Evolutionary conservation across 2,797 vertebrate genomes (phyloP), one percentile per base, ranked within the genome.

Genomic region (Avahi laniger): DNA sequence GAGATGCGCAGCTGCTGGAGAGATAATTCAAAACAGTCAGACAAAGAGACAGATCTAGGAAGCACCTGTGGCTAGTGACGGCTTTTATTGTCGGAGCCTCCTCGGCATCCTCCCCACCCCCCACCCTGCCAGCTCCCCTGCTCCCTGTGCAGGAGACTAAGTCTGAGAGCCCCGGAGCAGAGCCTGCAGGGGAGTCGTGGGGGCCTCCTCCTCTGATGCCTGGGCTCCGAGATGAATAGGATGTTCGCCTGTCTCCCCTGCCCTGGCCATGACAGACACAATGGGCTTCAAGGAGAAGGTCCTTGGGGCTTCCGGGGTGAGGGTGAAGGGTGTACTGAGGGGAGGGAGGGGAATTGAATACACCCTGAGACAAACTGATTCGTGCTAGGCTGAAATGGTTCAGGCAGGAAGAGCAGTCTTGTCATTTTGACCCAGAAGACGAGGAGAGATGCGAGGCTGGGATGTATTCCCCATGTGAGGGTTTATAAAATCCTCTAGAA

Each of bases 41-140:
- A 98, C 96, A 97, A 97, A 98, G 97, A 97, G 97, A 97, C 91
- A 96, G 94, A 1, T 94, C 95, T 98, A 97, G 97, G 98, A 98
- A 98, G 97, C 99, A 99, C 98, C 98, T 99, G 99, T 98, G 98
- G 94, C 97, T 15, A 2, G 69, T 33, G 98, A 98, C 95, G 97
- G 94, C 93, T 98, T 93, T 93, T 92, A 14, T 97, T 98, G 98
- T 98, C 97, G 52, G 91, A 96, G 96, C 92, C 95, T 97, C 97
- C 98, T 98, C 79, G 59, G 96, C 94, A 81, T 89, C 20, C 0
- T 83, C 13, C 17, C 84, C 92, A 89, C 95, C 92, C 76, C 63
- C 78, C 1, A 1, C 81, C 22, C 43, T 38, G 28, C 65, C 48
- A 63, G 82, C 38, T 91, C 46, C 73, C 54, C 73, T 26, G 46